A percentile compares a stretch with the other conserved stretches of the same genome.
These are phyloP conservation scores for Avahi laniger DNA, from an alignment of 2,797 vertebrate genomes.

Conservation along the genomic window DNA sequence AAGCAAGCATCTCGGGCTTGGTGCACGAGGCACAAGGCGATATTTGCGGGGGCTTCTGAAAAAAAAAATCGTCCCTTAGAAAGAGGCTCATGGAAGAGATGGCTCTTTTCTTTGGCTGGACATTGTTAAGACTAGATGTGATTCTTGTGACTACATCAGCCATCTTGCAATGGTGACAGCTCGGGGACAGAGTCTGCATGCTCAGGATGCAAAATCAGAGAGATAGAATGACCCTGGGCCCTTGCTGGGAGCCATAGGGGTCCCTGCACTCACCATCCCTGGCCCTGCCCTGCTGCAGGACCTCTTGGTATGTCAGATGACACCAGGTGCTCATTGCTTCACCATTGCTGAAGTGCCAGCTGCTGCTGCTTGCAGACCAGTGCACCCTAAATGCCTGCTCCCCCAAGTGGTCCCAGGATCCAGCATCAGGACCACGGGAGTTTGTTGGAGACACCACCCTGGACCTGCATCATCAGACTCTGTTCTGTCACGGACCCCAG, in stretches of 20 bases:
- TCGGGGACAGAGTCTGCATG: not conserved
- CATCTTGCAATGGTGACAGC: not conserved
- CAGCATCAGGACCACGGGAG: rapidly evolving
- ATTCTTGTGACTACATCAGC: not conserved
- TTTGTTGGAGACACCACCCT: rapidly evolving
- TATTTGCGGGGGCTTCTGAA: not conserved
- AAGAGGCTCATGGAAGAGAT: not conserved
- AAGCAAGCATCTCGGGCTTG: not conserved
- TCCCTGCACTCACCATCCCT: rapidly evolving
- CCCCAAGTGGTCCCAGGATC: rapidly evolving
- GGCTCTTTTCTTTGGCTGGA: not conserved
- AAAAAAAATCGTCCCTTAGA: not conserved
- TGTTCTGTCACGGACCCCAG: not conserved
- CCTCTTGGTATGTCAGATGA: not conserved
- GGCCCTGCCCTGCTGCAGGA: not conserved
- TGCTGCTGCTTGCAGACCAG: not conserved
- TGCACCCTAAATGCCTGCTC: not conserved
- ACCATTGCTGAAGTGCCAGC: not conserved
- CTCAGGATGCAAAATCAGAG: not conserved
- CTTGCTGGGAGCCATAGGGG: rapidly evolving
- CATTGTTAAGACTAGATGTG: not conserved
- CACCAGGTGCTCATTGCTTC: rapidly evolving
- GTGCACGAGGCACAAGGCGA: not conserved
- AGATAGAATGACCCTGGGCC: not conserved
- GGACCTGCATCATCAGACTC: rapidly evolving